These are phyloP conservation scores for Platorchestia sp. DNA, from an alignment of 1,140 invertebrate genomes.

Conservation along the genomic window DNA sequence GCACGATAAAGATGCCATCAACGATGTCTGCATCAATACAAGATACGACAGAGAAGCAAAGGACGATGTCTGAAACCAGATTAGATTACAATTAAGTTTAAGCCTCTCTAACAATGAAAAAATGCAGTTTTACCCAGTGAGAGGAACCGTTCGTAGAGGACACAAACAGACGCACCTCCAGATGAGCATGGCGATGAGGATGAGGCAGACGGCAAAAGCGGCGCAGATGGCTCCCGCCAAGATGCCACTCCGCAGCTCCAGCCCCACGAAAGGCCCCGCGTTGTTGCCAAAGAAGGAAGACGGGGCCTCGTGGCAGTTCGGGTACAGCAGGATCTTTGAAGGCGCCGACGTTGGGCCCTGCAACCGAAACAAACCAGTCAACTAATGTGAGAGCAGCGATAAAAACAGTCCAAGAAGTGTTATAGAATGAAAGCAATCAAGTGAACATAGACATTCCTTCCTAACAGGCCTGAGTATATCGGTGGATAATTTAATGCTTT, in stretches of 20 bases:
- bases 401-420: not conserved
- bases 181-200: slow-evolving; percentile 80
- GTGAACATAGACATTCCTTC: no score
- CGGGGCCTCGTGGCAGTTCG: slow-evolving; percentile 74
- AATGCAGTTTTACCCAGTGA: no score
- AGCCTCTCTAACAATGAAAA: no score
- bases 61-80: no score
- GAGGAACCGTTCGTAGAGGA: no score
- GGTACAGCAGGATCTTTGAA: slow-evolving; percentile 77
- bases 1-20: no score
- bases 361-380: not conserved
- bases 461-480: no score
- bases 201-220: slow-evolving; percentile 79
- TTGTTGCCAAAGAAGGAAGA: slow-evolving; percentile 71
- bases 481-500: no score
- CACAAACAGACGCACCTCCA: slow-evolving; percentile 79
- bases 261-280: slow-evolving; percentile 70
- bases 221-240: slow-evolving; percentile 82
- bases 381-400: not conserved
- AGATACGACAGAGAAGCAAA: no score
- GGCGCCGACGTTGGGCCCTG: slow-evolving; percentile 77
- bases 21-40: no score
- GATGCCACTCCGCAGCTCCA: slow-evolving; percentile 80
- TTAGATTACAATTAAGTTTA: no score
- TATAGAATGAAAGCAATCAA: no score